These are phyloP conservation scores for Ephydatia muelleri DNA, from an alignment of 37 sponge, comb jelly and placozoan species.

Conservation along the genomic window DNA sequence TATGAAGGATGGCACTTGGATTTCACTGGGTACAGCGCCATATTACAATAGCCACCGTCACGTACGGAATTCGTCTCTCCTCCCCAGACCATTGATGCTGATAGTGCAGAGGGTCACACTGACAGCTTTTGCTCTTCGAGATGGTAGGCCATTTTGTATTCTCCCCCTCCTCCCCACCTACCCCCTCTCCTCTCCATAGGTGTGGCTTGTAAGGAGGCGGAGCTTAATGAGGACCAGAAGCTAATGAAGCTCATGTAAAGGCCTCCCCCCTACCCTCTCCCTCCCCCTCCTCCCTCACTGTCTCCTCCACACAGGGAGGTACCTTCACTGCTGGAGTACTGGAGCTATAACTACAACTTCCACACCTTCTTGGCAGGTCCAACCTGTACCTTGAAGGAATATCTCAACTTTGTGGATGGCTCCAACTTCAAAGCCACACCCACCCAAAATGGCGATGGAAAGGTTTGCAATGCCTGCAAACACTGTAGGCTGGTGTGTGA, in stretches of 20 bases:
- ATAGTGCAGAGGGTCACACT: constrained; percentile 55
- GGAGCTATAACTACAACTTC: constrained; percentile 82
- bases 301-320: neutral
- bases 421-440: constrained; percentile 40
- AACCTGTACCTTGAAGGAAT: constrained; percentile 57
- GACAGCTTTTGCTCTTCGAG: constrained; percentile 69
- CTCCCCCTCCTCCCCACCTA: neutral
- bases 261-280: neutral
- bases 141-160: constrained; percentile 48
- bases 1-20: constrained; percentile 75
- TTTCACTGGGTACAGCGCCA: constrained; percentile 75
- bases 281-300: neutral
- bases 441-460: neutral
- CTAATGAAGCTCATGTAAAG: constrained; percentile 32
- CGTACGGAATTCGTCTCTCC: too few species aligned
- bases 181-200: neutral
- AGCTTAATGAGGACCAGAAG: constrained; percentile 70
- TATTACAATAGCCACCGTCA: too few species aligned
- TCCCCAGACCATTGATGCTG: constrained; percentile 73
- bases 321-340: constrained; percentile 68
- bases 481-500: too few species aligned
- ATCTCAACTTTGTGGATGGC: constrained; percentile 70
- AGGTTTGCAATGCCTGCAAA: neutral
- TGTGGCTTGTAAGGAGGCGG: constrained; percentile 40
- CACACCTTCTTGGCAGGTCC: constrained; percentile 79